Evolutionary conservation across 2,113 vertebrate genomes (phyloP).

Genomic region (Sinocyclocheilus maitianheensis): DNA sequence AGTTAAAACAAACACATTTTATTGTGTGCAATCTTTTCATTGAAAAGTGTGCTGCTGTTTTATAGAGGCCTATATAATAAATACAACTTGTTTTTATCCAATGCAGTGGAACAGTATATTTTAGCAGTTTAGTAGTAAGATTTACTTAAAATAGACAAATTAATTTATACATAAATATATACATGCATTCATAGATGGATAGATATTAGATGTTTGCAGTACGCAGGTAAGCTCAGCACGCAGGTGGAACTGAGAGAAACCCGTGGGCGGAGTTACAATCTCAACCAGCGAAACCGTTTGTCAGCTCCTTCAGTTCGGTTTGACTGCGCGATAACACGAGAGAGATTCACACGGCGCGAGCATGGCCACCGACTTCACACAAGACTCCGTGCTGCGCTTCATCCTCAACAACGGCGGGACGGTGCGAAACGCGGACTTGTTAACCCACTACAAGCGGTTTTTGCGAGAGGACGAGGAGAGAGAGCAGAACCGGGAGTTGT

Average conservation of each 20-base stretch:
- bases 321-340: background rate
- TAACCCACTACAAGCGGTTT: conserved; percentile 82
- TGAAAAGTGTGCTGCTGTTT: background rate
- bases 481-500: conserved; percentile 81
- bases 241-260: conserved; percentile 52
- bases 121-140: background rate
- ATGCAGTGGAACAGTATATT: background rate
- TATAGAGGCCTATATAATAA: background rate
- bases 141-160: background rate
- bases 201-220: background rate
- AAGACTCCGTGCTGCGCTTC: conserved; percentile 85
- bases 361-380: conserved; percentile 87
- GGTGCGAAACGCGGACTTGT: conserved; percentile 82
- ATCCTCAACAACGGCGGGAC: conserved; percentile 79
- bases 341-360: background rate
- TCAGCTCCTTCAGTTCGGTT: conserved; percentile 60
- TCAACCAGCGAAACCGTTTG: conserved; percentile 30
- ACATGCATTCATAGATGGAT: background rate
- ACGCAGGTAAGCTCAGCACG: conserved; percentile 49
- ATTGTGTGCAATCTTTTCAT: background rate
- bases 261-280: conserved; percentile 59
- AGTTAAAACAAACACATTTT: background rate
- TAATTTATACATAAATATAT: background rate
- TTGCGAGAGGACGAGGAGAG: conserved; percentile 76
- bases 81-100: background rate